Evolutionary conservation across 2,113 vertebrate species (phyloP), one percentile per base, ranked within the genome.

Genomic region (Anser brachyrhynchus): DNA sequence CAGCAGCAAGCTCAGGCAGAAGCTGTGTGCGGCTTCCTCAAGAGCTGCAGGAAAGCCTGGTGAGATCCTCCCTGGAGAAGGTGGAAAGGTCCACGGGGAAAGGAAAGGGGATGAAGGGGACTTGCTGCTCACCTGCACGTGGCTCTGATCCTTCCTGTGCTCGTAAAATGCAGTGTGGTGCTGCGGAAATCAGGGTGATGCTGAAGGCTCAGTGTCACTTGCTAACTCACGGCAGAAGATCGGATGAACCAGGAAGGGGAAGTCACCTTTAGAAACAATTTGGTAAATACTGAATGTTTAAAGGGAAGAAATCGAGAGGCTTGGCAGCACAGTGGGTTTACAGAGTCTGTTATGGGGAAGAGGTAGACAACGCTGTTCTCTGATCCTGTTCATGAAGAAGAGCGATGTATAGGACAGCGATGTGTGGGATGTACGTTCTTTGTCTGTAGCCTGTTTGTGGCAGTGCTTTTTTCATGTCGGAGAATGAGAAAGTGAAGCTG

Each of bases 401-500:
- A 55, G 3, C 1, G 1, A 41, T 84, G 54, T 87, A 23, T 51
- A 23, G 39, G 58, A 14, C 35, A 78, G 28, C 41, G 62, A 28
- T 2, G 3, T 84, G 57, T 79, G 62, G 62, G 89, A 76, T 0
- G 1, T 51, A 3, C 1, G 0, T 73, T 89, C 95, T 92, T 91
- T 76, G 69, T 95, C 66, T 93, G 62, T 19, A 91, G 59, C 49
- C 64, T 17, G 43, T 80, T 77, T 64, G 55, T 87, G 59, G 51
- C 46, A 94, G 41, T 76, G 35, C 55, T 87, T 94, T 33, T 71
- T 76, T 93, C 87, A 92, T 94, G 72, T 76, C 75, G 84, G 31
- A 79, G 67, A 84, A 85, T 84, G 87, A 83, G 92, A 97, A 96
- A 95, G 89, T 89, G 93, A 96, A 86, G 81, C 74, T 94, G 67